These are phyloP conservation scores for Dryocosmus kuriphilus DNA, from an alignment of 2,888 invertebrate species.

Conservation along the genomic window DNA sequence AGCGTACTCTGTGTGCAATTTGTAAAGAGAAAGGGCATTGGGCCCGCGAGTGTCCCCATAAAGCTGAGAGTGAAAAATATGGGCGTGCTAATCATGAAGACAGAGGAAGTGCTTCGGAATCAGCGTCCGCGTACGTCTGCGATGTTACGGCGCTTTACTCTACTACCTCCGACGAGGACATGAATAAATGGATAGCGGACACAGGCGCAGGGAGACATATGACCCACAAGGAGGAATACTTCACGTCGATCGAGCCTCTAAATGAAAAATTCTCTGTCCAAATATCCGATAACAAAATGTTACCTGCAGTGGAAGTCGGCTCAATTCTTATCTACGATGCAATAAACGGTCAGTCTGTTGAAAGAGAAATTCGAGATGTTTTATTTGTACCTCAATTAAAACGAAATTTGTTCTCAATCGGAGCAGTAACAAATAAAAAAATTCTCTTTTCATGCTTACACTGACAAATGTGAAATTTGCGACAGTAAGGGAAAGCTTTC, in stretches of 20 bases:
- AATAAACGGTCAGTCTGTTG: constrained; percentile 14
- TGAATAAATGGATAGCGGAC: constrained; percentile 20
- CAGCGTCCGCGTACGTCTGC: constrained; percentile 11
- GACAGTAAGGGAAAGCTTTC: constrained; percentile 23
- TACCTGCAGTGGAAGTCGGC: constrained; percentile 42
- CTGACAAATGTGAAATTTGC: constrained; percentile 41
- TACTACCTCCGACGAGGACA: constrained; percentile 16
- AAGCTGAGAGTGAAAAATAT: no score
- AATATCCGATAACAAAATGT: constrained; percentile 40
- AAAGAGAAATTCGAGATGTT: constrained; percentile 45
- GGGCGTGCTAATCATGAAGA: background rate
- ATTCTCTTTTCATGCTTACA: constrained; percentile 45
- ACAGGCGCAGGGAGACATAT: constrained; percentile 50
- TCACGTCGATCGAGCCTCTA: constrained; percentile 37
- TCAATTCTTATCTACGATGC: constrained; percentile 42
- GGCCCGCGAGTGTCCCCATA: constrained; percentile 30
- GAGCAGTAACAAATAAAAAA: constrained; percentile 39
- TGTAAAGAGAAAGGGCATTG: constrained; percentile 41
- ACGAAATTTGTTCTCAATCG: constrained; percentile 45
- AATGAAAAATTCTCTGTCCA: constrained; percentile 34
- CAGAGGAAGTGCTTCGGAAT: background rate
- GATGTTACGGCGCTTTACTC: constrained; percentile 38
- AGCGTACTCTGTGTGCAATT: constrained; percentile 25
- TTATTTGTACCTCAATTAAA: constrained; percentile 48
- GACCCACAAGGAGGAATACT: constrained; percentile 47